Conservation (phyloP, 2,113 vertebrate species). For the Dicentrarchus labrax region DNA sequence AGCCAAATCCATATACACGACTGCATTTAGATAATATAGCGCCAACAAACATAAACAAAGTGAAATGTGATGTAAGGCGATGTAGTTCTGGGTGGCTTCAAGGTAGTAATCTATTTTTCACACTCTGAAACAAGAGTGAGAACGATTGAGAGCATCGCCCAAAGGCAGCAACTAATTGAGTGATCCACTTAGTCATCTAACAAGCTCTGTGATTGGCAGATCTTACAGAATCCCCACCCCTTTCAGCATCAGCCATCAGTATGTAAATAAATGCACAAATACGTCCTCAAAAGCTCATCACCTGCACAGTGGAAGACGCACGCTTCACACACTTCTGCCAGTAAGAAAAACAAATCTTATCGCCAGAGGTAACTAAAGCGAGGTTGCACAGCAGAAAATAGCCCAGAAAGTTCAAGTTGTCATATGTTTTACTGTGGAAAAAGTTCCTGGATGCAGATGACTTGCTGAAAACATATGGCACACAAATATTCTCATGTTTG, state of each 20-base stretch:
- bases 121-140: conserved; percentile 43
- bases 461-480: conserved; percentile 27
- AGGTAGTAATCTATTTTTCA: conserved; percentile 58
- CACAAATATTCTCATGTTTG: not conserved
- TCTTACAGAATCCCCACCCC: conserved; percentile 32
- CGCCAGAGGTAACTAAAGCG: conserved; percentile 39
- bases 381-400: conserved; percentile 45
- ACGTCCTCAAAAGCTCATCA: conserved; percentile 54
- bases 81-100: conserved; percentile 27
- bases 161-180: conserved; percentile 43
- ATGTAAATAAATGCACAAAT: conserved; percentile 55
- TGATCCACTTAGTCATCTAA: conserved; percentile 44
- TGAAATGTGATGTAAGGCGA: conserved; percentile 4
- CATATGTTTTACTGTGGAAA: conserved; percentile 25
- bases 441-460: conserved; percentile 4
- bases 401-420: conserved; percentile 35
- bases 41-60: conserved; percentile 35
- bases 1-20: conserved; percentile 23
- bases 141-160: conserved; percentile 31
- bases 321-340: conserved; percentile 43
- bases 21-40: conserved; percentile 45
- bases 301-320: conserved; percentile 12
- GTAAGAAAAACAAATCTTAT: conserved; percentile 29
- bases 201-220: conserved; percentile 56
- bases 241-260: conserved; percentile 34